These are phyloP conservation scores for Callithrix jacchus DNA, from an alignment of 2,113 vertebrate genomes.

Conservation along the genomic window DNA sequence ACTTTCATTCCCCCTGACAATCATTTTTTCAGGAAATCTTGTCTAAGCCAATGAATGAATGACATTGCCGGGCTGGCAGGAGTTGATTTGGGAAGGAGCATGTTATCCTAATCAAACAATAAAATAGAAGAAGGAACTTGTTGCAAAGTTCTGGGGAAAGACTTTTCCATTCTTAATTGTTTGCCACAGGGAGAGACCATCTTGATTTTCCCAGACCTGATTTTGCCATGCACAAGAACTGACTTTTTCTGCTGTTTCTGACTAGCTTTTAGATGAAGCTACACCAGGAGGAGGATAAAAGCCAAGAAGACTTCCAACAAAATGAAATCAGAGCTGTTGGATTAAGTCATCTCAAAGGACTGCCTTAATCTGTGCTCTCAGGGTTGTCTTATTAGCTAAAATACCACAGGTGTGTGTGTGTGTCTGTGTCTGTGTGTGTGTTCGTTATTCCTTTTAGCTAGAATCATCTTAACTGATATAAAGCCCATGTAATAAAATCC, in stretches of 20 bases:
- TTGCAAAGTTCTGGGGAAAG: background rate
- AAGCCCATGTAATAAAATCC: background rate
- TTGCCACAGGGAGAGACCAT: background rate
- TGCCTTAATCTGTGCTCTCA: background rate
- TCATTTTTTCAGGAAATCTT: background rate
- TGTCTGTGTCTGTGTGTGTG: no score
- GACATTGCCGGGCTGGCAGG: background rate
- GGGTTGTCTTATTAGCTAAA: background rate
- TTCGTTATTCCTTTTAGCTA: background rate
- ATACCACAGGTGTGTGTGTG: background rate
- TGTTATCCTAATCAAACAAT: background rate
- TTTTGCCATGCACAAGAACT: background rate
- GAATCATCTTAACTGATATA: background rate
- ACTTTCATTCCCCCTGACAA: background rate
- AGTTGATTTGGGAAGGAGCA: background rate
- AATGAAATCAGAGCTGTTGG: background rate
- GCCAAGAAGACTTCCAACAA: background rate
- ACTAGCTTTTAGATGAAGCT: background rate
- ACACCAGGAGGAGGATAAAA: background rate
- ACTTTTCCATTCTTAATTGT: background rate
- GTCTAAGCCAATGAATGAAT: background rate
- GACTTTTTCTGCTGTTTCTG: background rate
- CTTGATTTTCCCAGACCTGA: background rate
- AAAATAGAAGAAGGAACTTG: background rate
- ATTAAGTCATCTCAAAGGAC: background rate